Evolutionary conservation across 2,113 vertebrate species (phyloP).

Genomic region (Corydoras sp.): DNA sequence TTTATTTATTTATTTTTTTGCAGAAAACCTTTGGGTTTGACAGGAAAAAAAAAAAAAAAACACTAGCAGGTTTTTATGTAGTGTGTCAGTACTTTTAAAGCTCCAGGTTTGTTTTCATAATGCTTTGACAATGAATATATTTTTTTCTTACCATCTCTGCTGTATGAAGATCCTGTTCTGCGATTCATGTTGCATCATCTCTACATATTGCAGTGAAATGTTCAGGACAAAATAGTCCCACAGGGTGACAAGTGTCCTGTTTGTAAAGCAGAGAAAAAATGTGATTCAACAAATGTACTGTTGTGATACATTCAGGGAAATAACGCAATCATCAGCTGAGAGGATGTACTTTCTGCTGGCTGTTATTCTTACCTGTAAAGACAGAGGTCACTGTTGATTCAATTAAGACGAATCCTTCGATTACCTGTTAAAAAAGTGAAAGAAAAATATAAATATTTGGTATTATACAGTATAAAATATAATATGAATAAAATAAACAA

Average conservation of each 20-base stretch:
- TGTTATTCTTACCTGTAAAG: slow-evolving; percentile 58
- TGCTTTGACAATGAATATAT: no score
- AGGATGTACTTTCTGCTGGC: slow-evolving; percentile 25
- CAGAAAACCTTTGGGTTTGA: no score
- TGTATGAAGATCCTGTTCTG: background rate
- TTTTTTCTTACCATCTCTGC: background rate
- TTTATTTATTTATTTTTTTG: no score
- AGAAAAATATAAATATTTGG: background rate
- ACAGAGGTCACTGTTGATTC: slow-evolving; percentile 77
- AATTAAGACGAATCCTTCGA: slow-evolving; percentile 45
- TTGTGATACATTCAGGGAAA: background rate
- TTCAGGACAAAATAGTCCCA: slow-evolving; percentile 8
- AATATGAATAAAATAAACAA: background rate
- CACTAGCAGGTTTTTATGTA: no score
- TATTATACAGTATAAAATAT: background rate
- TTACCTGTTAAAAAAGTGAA: background rate
- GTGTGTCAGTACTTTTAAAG: no score
- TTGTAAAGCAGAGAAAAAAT: background rate
- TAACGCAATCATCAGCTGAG: background rate
- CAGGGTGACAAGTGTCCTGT: background rate
- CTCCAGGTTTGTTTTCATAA: no score
- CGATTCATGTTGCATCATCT: slow-evolving; percentile 9
- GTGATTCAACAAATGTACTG: background rate
- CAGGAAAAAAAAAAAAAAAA: no score
- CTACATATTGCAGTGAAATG: slow-evolving; percentile 12